phyloP scores from a whole-genome alignment of 37 sponge, comb jelly and placozoan species.

The Cladorhizidae sp. region DNA sequence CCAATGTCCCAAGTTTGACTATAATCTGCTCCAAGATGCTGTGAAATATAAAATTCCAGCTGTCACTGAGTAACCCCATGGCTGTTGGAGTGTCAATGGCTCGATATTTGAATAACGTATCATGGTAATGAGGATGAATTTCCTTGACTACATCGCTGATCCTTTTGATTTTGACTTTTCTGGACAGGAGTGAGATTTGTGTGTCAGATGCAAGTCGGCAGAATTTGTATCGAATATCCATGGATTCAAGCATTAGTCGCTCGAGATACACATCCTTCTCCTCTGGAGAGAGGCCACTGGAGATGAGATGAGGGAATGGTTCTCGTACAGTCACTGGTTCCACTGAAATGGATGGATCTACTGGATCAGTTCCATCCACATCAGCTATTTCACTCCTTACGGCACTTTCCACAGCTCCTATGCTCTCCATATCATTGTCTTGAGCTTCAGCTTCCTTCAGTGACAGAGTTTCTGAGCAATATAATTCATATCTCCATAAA shows the following conservation, averaged over 20 bases:
- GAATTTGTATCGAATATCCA: slow-evolving; percentile 7
- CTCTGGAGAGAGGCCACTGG: neutral
- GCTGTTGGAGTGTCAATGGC: neutral
- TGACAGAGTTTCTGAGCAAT: no score
- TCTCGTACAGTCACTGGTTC: neutral
- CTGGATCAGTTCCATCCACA: no score
- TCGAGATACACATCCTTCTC: neutral
- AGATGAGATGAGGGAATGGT: neutral
- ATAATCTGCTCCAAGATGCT: neutral
- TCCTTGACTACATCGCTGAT: neutral
- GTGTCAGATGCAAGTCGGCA: neutral
- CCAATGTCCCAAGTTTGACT: neutral
- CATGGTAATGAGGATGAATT: neutral
- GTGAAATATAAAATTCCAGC: neutral
- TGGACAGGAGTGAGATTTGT: neutral
- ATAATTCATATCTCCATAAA: no score
- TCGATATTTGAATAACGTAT: neutral
- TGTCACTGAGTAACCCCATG: neutral
- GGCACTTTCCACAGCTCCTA: no score
- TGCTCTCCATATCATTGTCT: no score
- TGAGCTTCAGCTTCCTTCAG: no score
- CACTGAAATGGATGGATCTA: no score
- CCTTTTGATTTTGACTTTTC: neutral
- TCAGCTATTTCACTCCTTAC: no score
- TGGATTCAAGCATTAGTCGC: neutral